These are phyloP conservation scores for Muntiacus muntjak DNA, from an alignment of 2,113 vertebrate species.

Conservation along the genomic window DNA sequence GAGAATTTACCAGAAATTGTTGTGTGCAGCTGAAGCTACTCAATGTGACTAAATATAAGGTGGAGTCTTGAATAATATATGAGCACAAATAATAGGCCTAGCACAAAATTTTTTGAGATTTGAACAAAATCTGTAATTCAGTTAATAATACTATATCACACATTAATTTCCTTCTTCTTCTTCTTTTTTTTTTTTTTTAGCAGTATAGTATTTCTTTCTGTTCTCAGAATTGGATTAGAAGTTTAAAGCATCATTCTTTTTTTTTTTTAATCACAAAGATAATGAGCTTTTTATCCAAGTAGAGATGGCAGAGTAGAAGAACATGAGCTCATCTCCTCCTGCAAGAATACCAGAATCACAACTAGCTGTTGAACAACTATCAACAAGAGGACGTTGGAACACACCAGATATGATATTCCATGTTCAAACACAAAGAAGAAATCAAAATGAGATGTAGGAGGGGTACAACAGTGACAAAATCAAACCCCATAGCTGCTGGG, in stretches of 20 bases:
- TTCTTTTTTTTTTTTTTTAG: background rate
- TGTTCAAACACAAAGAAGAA: background rate
- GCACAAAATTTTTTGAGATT: background rate
- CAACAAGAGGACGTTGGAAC: background rate
- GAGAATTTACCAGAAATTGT: background rate
- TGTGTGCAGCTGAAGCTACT: background rate
- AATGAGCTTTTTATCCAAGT: background rate
- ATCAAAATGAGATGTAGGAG: background rate
- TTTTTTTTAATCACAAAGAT: background rate
- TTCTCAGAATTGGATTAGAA: background rate
- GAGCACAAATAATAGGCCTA: background rate
- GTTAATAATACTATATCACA: background rate
- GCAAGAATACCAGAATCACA: background rate
- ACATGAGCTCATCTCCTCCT: background rate
- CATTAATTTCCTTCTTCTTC: background rate
- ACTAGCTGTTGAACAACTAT: background rate
- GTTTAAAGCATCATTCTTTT: background rate
- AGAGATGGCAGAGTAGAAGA: background rate
- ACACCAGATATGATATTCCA: background rate
- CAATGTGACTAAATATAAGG: background rate
- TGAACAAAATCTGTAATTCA: background rate
- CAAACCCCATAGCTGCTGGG: background rate
- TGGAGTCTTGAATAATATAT: background rate
- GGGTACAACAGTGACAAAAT: background rate
- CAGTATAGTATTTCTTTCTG: background rate